Percentiles rank a stretch among this genome's conserved stretches.
phyloP scores from a whole-genome alignment of 2,888 invertebrate genomes.

The Trachelus stipa region DNA sequence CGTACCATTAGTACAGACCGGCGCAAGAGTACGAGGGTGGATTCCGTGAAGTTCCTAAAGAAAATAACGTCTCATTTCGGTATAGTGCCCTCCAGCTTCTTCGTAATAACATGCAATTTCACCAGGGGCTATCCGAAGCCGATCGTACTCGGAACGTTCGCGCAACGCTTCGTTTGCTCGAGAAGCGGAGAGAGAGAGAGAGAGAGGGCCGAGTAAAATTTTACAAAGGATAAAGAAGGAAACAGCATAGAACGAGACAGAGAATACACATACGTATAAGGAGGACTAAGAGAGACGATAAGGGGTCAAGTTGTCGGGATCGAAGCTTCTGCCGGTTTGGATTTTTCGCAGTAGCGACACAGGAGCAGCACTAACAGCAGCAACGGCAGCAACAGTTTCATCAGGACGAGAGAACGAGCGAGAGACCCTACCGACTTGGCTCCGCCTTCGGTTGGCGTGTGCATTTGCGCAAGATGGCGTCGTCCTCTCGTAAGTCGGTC shows the following conservation, averaged over 20 bases:
- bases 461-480: conserved; percentile 66
- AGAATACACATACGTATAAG: background rate
- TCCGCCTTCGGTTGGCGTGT: conserved; percentile 64
- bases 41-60: conserved; percentile 43
- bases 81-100: conserved; percentile 36
- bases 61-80: conserved; percentile 56
- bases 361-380: conserved; percentile 12
- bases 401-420: conserved; percentile 32
- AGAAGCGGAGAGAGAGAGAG: conserved; percentile 19
- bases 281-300: background rate
- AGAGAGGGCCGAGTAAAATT: background rate
- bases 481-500: conserved; percentile 35
- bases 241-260: background rate
- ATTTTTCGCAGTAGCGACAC: background rate
- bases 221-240: background rate
- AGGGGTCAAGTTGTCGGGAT: background rate
- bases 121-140: background rate
- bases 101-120: conserved; percentile 55
- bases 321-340: background rate
- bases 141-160: conserved; percentile 3
- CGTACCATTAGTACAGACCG: background rate
- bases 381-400: conserved; percentile 14
- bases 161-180: background rate
- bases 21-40: background rate
- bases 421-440: conserved; percentile 50